phyloP scores from a whole-genome alignment of 2,797 vertebrate genomes.

The Trachops cirrhosus region DNA sequence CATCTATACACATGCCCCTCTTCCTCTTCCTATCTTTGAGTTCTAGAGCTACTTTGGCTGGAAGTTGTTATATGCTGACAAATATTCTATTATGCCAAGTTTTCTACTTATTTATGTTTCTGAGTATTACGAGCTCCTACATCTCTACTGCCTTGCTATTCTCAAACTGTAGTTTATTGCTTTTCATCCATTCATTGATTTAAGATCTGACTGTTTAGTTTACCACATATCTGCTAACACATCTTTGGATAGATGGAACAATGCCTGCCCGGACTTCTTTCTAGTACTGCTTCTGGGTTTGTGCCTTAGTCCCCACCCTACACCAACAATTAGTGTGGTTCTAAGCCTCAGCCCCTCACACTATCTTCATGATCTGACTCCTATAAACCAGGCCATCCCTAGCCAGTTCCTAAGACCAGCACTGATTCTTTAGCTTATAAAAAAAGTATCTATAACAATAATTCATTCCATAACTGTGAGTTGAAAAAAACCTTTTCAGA shows the following conservation, averaged over 20 bases:
- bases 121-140: neutral
- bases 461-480: neutral
- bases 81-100: neutral
- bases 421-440: neutral
- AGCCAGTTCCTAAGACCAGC: neutral
- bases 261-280: neutral
- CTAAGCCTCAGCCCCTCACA: neutral
- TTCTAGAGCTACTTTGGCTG: neutral
- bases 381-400: neutral
- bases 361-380: neutral
- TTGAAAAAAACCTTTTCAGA: conserved; percentile 3
- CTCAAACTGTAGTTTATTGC: neutral
- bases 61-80: neutral
- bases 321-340: neutral
- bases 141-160: neutral
- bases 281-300: neutral
- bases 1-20: neutral
- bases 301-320: neutral
- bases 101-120: neutral
- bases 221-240: neutral
- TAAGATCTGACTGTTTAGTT: neutral
- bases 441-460: neutral
- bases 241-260: neutral
- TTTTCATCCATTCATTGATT: neutral
- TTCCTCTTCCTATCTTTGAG: neutral